Percentiles rank a stretch among this genome's conserved stretches.
These are phyloP conservation scores for Brachionus manjavacas DNA, from an alignment of 1,140 invertebrate genomes.

Conservation along the genomic window DNA sequence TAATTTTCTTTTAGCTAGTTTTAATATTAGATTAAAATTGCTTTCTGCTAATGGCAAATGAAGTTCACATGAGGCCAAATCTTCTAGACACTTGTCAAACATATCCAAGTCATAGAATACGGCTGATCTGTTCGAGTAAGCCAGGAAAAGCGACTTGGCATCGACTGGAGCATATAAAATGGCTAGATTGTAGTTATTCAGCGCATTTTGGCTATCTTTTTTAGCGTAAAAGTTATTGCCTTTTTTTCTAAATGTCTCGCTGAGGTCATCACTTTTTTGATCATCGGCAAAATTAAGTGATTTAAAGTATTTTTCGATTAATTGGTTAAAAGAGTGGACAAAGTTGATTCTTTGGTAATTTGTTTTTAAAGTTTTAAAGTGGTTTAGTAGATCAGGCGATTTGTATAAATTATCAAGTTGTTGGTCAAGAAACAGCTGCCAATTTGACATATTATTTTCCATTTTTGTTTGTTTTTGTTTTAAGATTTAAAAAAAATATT, in stretches of 20 bases:
- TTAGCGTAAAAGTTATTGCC: background rate
- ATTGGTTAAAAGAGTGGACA: background rate
- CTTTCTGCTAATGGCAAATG: background rate
- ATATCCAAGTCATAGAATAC: background rate
- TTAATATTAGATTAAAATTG: background rate
- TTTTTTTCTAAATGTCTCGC: background rate
- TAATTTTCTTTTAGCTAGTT: background rate
- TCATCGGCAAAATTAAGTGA: background rate
- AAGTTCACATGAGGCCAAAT: background rate
- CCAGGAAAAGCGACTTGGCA: background rate
- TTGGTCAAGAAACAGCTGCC: background rate
- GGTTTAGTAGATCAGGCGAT: background rate
- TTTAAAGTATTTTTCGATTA: background rate
- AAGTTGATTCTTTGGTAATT: constrained; percentile 2
- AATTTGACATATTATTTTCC: background rate
- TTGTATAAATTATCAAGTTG: background rate
- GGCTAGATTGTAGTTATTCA: background rate
- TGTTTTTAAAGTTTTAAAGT: background rate
- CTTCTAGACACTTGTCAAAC: background rate
- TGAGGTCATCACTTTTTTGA: background rate
- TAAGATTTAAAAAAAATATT: background rate
- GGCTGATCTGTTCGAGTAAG: constrained; percentile 24
- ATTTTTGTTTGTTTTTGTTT: background rate
- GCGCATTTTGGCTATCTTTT: background rate
- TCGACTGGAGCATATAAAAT: background rate